phyloP scores from a whole-genome alignment of 2,888 invertebrate genomes.

The Leucophenga montana region DNA sequence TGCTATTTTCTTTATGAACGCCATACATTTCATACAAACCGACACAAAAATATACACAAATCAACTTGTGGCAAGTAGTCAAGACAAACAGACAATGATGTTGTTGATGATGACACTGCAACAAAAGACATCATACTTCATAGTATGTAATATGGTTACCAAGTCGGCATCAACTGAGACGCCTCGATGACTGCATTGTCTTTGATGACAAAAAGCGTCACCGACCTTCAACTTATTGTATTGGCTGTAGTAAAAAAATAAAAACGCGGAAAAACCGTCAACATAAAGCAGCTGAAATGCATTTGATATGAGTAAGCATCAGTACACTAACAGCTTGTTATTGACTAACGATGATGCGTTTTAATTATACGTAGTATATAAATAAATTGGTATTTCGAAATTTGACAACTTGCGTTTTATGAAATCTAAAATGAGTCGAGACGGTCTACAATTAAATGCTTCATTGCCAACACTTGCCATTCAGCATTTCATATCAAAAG shows the following conservation, averaged over 20 bases:
- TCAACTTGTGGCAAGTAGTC: too few species aligned
- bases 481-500: not conserved
- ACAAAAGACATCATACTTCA: too few species aligned
- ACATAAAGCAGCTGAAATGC: not conserved
- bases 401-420: too few species aligned
- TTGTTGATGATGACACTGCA: not conserved
- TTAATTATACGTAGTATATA: not conserved
- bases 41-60: too few species aligned
- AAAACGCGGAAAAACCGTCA: not conserved
- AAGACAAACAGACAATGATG: constrained; percentile 24
- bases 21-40: too few species aligned
- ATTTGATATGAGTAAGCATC: constrained; percentile 1
- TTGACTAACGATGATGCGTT: too few species aligned
- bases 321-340: too few species aligned
- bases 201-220: constrained; percentile 13
- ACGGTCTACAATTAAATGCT: constrained; percentile 9
- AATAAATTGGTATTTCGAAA: not conserved
- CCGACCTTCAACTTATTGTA: constrained; percentile 18
- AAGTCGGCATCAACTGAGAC: too few species aligned
- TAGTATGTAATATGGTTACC: too few species aligned
- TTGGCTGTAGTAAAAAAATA: not conserved
- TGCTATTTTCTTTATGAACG: too few species aligned
- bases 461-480: constrained; percentile 23
- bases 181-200: constrained; percentile 5
- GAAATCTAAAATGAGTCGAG: not conserved